Conservation (phyloP, 2,113 vertebrate genomes). For the Meriones unguiculatus region DNA sequence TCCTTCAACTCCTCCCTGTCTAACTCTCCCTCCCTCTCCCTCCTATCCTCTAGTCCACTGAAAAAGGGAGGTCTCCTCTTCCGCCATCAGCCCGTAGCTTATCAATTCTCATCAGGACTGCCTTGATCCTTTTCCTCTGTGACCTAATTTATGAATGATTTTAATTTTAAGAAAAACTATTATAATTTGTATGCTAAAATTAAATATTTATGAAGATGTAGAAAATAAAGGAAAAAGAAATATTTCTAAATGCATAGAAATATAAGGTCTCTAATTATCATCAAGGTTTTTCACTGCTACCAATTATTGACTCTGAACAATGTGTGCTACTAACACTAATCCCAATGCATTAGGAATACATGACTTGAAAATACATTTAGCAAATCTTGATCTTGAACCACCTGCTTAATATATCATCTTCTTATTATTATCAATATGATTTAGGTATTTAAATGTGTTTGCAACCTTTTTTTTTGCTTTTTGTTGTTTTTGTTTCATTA, state of each 20-base stretch:
- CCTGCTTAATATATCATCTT: background rate
- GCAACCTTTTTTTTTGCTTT: background rate
- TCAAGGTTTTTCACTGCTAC: background rate
- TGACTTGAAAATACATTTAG: background rate
- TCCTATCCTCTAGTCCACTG: too few species aligned
- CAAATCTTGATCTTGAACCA: background rate
- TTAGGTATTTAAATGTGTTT: slow-evolving; percentile 13
- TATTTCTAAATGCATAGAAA: background rate
- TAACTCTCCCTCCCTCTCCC: too few species aligned
- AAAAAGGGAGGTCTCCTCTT: too few species aligned
- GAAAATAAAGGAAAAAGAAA: background rate
- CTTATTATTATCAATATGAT: background rate
- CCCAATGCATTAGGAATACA: background rate
- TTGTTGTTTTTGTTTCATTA: too few species aligned
- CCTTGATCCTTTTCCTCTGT: too few species aligned
- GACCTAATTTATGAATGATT: background rate
- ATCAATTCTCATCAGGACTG: too few species aligned
- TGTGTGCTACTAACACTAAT: background rate
- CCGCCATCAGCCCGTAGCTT: too few species aligned
- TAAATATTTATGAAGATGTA: background rate
- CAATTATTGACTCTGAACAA: slow-evolving; percentile 31
- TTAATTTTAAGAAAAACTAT: background rate
- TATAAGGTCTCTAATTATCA: background rate
- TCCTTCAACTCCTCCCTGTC: too few species aligned
- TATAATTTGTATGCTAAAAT: background rate